Percentiles rank a stretch among this genome's conserved stretches.
Conservation (phyloP, 2,113 vertebrate genomes). For the Psittacus erithacus region DNA sequence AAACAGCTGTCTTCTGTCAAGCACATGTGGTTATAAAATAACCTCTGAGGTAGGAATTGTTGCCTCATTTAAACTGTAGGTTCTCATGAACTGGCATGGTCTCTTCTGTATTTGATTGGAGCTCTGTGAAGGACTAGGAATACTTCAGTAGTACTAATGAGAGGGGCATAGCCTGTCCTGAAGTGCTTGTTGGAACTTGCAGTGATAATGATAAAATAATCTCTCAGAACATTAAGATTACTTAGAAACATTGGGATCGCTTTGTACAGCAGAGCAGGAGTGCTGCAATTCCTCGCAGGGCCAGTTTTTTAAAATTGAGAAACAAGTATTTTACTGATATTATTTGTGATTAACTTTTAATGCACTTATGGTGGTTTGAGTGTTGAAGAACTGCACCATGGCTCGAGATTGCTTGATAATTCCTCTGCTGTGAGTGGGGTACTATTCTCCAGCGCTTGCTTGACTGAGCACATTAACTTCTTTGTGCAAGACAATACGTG, state of each 20-base stretch:
- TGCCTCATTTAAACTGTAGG: background rate
- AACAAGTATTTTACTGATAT: background rate
- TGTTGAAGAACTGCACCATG: background rate
- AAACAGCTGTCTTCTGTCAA: background rate
- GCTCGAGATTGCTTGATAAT: background rate
- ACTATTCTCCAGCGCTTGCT: background rate
- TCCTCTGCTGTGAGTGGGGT: background rate
- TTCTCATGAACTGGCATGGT: background rate
- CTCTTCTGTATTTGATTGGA: background rate
- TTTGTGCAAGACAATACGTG: background rate
- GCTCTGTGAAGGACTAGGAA: background rate
- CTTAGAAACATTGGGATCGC: background rate
- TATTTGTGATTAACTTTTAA: conserved; percentile 14
- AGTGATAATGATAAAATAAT: background rate
- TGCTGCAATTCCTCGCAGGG: background rate
- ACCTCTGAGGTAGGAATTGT: background rate
- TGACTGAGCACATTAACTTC: background rate
- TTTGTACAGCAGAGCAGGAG: background rate
- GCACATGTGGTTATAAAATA: background rate
- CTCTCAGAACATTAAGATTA: background rate
- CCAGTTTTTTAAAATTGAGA: background rate
- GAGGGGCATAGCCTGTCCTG: background rate
- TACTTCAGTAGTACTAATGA: background rate
- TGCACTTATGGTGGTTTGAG: background rate
- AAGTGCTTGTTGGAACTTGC: background rate